Conservation (phyloP, 2,797 vertebrate genomes). For the Phoeniculus purpureus region DNA sequence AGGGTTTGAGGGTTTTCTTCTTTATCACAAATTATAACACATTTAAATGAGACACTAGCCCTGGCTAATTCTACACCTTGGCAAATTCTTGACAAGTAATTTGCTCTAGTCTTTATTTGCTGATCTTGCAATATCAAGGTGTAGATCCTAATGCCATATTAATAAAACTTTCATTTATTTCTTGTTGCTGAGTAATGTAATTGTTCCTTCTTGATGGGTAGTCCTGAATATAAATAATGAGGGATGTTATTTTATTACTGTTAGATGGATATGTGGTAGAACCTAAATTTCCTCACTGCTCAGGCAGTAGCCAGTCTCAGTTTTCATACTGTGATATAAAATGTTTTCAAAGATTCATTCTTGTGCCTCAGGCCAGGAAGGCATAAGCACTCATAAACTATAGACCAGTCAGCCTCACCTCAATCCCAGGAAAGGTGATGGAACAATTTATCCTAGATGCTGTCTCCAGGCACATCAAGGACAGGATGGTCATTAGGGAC, state of each 20-base stretch:
- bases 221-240: background rate
- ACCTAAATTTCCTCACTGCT: background rate
- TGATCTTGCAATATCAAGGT: background rate
- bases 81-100: background rate
- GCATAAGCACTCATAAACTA: background rate
- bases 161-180: background rate
- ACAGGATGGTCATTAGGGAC: no score
- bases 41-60: background rate
- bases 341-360: background rate
- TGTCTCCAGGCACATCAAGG: no score
- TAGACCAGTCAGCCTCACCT: no score
- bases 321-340: background rate
- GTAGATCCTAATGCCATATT: background rate
- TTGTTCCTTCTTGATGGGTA: background rate
- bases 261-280: background rate
- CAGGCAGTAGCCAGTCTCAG: background rate
- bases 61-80: background rate
- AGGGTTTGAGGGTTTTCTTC: background rate
- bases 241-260: background rate
- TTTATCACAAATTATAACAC: accelerated
- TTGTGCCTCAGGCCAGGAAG: background rate
- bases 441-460: no score
- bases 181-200: background rate
- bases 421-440: no score
- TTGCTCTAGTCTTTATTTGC: background rate